phyloP scores from a whole-genome alignment of 2,113 vertebrate genomes.

The Nibea albiflora region DNA sequence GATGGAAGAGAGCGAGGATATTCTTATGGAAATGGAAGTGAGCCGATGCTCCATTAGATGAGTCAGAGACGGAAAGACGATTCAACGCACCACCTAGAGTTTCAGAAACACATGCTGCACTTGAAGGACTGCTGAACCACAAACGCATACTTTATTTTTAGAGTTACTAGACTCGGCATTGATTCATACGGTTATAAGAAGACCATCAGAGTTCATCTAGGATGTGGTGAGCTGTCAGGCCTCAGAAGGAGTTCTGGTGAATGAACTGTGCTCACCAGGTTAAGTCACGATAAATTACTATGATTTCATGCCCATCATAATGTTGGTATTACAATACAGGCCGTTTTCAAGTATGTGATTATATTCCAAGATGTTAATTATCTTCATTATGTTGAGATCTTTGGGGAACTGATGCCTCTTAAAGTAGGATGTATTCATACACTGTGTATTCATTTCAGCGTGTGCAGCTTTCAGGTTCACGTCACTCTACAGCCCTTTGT shows the following conservation, averaged over 20 bases:
- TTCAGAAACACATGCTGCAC: slow-evolving; percentile 13
- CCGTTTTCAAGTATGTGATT: not conserved
- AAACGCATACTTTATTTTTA: slow-evolving; percentile 18
- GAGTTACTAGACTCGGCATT: not conserved
- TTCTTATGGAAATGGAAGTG: slow-evolving; percentile 13
- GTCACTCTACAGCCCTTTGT: not conserved
- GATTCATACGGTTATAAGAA: slow-evolving; percentile 8
- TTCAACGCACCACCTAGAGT: not conserved
- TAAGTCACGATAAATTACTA: not conserved
- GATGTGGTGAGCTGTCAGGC: not conserved
- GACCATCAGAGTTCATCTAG: no score
- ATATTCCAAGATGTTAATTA: not conserved
- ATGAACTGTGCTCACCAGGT: not conserved
- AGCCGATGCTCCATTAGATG: slow-evolving; percentile 27
- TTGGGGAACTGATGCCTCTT: not conserved
- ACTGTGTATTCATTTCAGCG: not conserved
- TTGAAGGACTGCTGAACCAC: slow-evolving; percentile 1
- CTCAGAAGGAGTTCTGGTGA: not conserved
- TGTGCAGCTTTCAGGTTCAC: not conserved
- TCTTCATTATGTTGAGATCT: not conserved
- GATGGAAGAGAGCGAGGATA: not conserved
- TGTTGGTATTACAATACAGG: not conserved
- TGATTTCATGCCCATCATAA: not conserved
- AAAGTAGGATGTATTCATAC: not conserved
- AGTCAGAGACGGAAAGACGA: slow-evolving; percentile 19